A percentile compares a stretch with the other conserved stretches of the same genome.
Conservation (phyloP, 2,888 invertebrate genomes). For the Hemicrepidius hirtus region DNA sequence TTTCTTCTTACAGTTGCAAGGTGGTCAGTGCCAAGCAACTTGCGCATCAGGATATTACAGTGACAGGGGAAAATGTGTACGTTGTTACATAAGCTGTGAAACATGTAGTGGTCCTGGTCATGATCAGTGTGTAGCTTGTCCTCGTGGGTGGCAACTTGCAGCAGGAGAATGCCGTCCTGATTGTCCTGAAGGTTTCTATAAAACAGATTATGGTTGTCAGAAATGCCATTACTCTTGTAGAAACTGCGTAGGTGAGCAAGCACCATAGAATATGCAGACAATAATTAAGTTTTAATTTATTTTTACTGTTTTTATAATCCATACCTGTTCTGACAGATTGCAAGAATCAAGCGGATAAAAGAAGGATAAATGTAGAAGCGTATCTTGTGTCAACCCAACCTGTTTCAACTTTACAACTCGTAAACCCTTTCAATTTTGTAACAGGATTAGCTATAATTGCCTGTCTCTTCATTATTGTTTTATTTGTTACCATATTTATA, state of each 20-base stretch:
- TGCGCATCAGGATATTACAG: conserved; percentile 91
- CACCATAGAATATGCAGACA: too few species aligned
- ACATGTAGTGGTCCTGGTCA: conserved; percentile 90
- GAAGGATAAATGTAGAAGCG: conserved; percentile 70
- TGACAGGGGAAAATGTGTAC: conserved; percentile 87
- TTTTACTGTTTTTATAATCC: conserved; percentile 37
- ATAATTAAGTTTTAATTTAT: too few species aligned
- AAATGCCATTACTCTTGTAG: conserved; percentile 93
- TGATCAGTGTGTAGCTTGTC: conserved; percentile 90
- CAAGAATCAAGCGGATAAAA: conserved; percentile 69
- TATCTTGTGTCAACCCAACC: conserved; percentile 70
- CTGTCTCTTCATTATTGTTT: conserved; percentile 80
- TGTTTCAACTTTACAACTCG: conserved; percentile 69
- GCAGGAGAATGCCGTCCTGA: conserved; percentile 90
- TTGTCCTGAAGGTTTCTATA: conserved; percentile 91
- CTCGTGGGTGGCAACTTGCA: conserved; percentile 85
- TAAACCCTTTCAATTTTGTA: conserved; percentile 77
- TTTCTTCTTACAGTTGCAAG: conserved; percentile 76
- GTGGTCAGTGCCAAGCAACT: conserved; percentile 87
- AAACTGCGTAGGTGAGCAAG: conserved; percentile 87
- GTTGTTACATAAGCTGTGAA: conserved; percentile 89
- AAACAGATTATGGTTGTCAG: conserved; percentile 87
- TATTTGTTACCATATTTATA: conserved; percentile 83
- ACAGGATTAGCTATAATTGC: conserved; percentile 80
- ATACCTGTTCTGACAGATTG: conserved; percentile 65